phyloP scores from a whole-genome alignment of 2,888 invertebrate species.

The Antheraea yamamai region DNA sequence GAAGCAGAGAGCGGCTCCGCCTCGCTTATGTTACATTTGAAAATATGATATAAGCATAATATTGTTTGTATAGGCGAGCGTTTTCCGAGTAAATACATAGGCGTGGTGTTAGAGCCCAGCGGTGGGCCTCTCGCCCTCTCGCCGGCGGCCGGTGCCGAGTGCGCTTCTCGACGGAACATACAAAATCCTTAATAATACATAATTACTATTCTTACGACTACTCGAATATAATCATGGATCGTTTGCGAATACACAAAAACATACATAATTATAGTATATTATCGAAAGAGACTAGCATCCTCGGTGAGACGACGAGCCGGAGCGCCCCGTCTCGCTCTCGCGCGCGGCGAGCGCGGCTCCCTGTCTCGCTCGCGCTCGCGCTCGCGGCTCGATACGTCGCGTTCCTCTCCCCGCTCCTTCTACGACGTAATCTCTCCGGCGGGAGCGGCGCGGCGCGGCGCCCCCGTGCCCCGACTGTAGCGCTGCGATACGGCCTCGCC shows the following conservation, averaged over 20 bases:
- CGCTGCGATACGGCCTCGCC: too few relatives aligned
- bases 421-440: too few relatives aligned
- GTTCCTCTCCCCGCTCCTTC: too few relatives aligned
- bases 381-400: neutral
- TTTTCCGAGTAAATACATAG: neutral
- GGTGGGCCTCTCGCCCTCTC: neutral
- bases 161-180: neutral
- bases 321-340: neutral
- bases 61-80: neutral
- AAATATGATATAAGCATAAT: neutral
- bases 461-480: too few relatives aligned
- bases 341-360: neutral
- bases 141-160: too few relatives aligned
- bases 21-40: neutral
- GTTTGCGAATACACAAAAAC: neutral
- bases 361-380: too few relatives aligned
- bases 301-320: constrained; percentile 56
- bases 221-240: neutral
- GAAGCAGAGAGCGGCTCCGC: neutral
- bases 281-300: constrained; percentile 78
- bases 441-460: too few relatives aligned
- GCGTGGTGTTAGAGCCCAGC: neutral
- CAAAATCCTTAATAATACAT: neutral
- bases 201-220: neutral
- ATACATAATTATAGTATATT: neutral